Evolutionary conservation across 2,797 vertebrate species (phyloP), one percentile per base, ranked within the genome.

Genomic region (Sebastes kiyomatsui): DNA sequence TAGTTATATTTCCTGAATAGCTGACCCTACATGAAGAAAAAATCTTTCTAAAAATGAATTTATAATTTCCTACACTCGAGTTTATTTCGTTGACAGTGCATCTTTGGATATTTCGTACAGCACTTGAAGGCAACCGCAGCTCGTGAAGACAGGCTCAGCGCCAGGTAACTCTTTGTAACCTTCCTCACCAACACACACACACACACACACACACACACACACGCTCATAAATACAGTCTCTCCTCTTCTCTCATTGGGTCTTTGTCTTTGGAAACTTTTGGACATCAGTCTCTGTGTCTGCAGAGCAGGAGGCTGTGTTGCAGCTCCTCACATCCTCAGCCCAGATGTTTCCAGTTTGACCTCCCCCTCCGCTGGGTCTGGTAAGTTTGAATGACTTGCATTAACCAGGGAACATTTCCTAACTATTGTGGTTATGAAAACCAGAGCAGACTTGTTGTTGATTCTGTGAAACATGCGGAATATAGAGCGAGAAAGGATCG

Each of bases 321-420:
- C 55, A 7, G 16, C 49, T 67, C 60, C 71, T 77, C 30, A 72
- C 79, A 61, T 67, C 32, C 54, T 38, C 46, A 13, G 75, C 72
- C 59, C 92, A 94, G 89, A 94, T 92, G 93, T 90, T 92, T 90
- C 16, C 79, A 72, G 62, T 87, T 85, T 76, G 82, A 73, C 79
- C 60, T 61, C 74, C 71, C 64, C 72, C 65, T 73, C 52, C 70
- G 23, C 58, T 68, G 74, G 16, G 16, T 35, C 58, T 81, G 94
- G 94, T 95, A 72, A 93, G 93, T 93, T 70, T 81, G 72, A 87
- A 79, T 87, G 65, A 67, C 61, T 71, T 7, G 4, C 61, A 68
- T 30, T 23, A 20, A 10, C n/a, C 13, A 12, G 7, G 4, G 3
- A 20, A 60, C 35, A 11, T 27, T 55, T 32, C 14, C 11, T 2